These are phyloP conservation scores for Pristis pectinata DNA, from an alignment of 2,797 vertebrate species.

Conservation along the genomic window DNA sequence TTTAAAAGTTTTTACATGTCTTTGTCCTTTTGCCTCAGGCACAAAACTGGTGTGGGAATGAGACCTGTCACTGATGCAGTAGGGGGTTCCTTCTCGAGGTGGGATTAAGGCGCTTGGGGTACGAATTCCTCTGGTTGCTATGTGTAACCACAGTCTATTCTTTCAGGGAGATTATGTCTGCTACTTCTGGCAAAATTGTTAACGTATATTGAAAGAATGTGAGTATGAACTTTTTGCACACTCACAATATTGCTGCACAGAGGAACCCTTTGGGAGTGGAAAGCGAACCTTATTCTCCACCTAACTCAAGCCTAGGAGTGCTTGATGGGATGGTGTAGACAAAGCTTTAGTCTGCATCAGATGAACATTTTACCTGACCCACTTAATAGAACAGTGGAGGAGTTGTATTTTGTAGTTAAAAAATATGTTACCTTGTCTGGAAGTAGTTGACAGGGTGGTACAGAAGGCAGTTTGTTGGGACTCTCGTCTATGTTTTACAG, in stretches of 20 bases:
- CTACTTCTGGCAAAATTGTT: conserved; percentile 3
- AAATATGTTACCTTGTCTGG: neutral
- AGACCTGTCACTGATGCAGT: neutral
- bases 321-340: neutral
- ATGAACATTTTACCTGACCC: neutral
- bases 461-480: neutral
- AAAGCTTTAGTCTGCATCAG: neutral
- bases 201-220: conserved; percentile 21
- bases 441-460: neutral
- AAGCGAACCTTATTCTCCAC: neutral
- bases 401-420: neutral
- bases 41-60: neutral
- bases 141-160: neutral
- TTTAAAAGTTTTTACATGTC: conserved; percentile 21
- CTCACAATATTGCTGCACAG: neutral
- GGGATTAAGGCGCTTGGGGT: conserved; percentile 27
- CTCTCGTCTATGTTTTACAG: neutral
- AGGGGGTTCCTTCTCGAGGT: conserved; percentile 26
- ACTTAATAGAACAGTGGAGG: neutral
- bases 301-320: neutral
- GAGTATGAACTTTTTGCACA: neutral
- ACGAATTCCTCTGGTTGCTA: conserved; percentile 8
- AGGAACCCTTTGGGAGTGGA: neutral
- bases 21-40: conserved; percentile 10
- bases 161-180: neutral